Conservation (phyloP, 2,113 vertebrate species). For the Myotis brandtii region DNA sequence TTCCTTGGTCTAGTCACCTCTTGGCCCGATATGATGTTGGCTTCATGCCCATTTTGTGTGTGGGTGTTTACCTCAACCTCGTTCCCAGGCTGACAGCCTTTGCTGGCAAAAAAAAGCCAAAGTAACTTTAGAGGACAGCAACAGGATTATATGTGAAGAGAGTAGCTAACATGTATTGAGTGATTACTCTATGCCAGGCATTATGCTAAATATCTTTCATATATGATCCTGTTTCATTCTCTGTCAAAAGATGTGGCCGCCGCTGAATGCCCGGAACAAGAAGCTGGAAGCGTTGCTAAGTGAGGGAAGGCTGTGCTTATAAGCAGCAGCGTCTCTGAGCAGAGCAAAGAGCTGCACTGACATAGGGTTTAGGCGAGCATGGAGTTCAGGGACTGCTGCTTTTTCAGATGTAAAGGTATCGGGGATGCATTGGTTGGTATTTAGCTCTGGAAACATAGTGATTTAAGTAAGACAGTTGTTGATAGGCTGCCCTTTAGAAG, state of each 20-base stretch:
- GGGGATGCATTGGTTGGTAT: not conserved
- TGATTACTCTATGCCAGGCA: not conserved
- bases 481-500: not conserved
- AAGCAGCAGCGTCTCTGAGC: not conserved
- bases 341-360: not conserved
- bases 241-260: not conserved
- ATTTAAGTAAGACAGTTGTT: not conserved
- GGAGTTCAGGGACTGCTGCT: not conserved
- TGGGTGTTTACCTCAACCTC: not conserved
- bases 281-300: not conserved
- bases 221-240: not conserved
- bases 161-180: not conserved
- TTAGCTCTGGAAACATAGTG: not conserved
- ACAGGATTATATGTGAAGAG: not conserved
- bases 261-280: not conserved
- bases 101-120: not conserved
- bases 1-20: not conserved
- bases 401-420: not conserved
- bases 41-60: not conserved
- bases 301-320: not conserved
- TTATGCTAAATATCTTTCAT: not conserved
- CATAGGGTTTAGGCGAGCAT: not conserved
- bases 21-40: not conserved
- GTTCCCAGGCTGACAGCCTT: not conserved
- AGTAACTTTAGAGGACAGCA: not conserved